A percentile compares a stretch with the other conserved stretches of the same genome.
Evolutionary conservation across 2,113 vertebrate genomes (phyloP).

Genomic region (Bos taurus): ARS-UCD2.0 NC_037329.1:79489001-79489500

Average conservation of each 20-base stretch:
- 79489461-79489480: background rate
- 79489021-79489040: background rate
- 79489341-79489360: slow-evolving; percentile 7
- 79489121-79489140: background rate
- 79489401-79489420: background rate
- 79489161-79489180: background rate
- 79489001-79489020: background rate
- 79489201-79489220: background rate
- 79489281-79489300: background rate
- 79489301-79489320: background rate
- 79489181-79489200: background rate
- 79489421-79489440: background rate
- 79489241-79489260: background rate
- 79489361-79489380: background rate
- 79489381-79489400: background rate
- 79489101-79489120: background rate
- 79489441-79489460: background rate
- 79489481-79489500: background rate
- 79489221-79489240: background rate
- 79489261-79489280: background rate
- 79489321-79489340: background rate
- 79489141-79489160: background rate
- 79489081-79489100: background rate
- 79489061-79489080: slow-evolving; percentile 36
- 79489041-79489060: background rate